Percentiles rank a stretch among this genome's conserved stretches.
phyloP scores from a whole-genome alignment of 2,797 vertebrate species.

The Telmatherina bonti region DNA sequence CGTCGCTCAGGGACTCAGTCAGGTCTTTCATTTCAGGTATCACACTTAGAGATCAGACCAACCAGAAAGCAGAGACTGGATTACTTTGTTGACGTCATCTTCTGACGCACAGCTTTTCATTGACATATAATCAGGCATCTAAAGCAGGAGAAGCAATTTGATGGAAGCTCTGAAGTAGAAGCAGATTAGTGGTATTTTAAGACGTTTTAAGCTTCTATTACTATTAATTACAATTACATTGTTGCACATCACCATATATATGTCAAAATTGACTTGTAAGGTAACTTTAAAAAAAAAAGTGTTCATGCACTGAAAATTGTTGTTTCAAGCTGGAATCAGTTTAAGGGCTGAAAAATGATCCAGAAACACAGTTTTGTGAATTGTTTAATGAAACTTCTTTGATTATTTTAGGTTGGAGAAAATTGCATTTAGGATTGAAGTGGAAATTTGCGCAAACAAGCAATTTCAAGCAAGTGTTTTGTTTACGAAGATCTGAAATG shows the following conservation, averaged over 20 bases:
- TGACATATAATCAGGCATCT: slow-evolving; percentile 25
- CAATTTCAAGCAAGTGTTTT: slow-evolving; percentile 2
- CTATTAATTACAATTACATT: too few relatives aligned
- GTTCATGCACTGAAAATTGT: background rate
- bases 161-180: background rate
- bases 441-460: background rate
- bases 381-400: too few relatives aligned
- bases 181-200: slow-evolving; percentile 19
- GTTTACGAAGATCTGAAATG: background rate
- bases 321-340: background rate
- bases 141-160: slow-evolving; percentile 10
- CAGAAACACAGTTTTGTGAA: background rate
- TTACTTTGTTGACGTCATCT: slow-evolving; percentile 43
- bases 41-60: slow-evolving; percentile 41
- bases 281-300: too few relatives aligned
- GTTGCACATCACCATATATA: too few relatives aligned
- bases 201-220: slow-evolving; percentile 15
- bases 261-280: too few relatives aligned
- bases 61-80: slow-evolving; percentile 43
- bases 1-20: slow-evolving; percentile 28
- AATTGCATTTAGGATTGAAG: background rate
- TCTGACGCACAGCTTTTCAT: slow-evolving; percentile 29
- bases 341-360: background rate
- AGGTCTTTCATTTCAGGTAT: slow-evolving; percentile 56
- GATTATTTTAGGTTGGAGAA: background rate